Conservation (phyloP, 2,797 vertebrate genomes). For the Apogon hyalosoma region DNA sequence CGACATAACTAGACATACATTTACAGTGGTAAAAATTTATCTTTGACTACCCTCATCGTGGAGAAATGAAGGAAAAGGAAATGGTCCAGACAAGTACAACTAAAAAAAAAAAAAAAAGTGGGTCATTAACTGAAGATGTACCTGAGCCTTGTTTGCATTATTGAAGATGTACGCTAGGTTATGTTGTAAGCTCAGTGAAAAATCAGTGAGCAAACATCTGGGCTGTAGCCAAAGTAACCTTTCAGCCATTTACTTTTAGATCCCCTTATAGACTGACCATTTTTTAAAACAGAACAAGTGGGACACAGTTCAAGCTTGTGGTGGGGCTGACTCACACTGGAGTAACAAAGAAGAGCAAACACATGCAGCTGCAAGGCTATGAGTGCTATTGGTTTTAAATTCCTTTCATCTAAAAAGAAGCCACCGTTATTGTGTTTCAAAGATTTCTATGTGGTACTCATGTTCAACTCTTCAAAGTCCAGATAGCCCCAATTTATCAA, state of each 20-base stretch:
- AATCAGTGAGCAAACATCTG: constrained; percentile 20
- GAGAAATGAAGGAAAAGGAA: too few species aligned
- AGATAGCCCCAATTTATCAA: constrained; percentile 66
- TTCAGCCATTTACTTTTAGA: constrained; percentile 36
- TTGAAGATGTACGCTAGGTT: not conserved
- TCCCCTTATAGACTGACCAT: constrained; percentile 5
- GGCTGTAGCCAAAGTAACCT: constrained; percentile 29
- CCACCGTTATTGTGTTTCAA: constrained; percentile 31
- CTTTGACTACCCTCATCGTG: too few species aligned
- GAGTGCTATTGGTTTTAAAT: constrained; percentile 9
- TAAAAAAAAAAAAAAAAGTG: not conserved
- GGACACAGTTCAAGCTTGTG: constrained; percentile 11
- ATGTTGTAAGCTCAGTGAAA: constrained; percentile 12
- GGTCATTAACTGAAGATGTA: not conserved
- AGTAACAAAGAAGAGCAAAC: constrained; percentile 14
- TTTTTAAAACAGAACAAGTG: not conserved
- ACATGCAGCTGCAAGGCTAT: not conserved
- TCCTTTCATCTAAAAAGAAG: constrained; percentile 20
- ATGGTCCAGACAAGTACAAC: too few species aligned
- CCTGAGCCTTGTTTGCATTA: not conserved
- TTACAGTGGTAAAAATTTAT: too few species aligned
- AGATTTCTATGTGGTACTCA: constrained; percentile 30
- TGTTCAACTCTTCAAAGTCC: constrained; percentile 42
- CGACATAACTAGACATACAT: too few species aligned
- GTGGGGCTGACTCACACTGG: not conserved